Base-by-base conservation (phyloP, 2,888 invertebrate genomes). In the Drosophila percnosoma region DNA sequence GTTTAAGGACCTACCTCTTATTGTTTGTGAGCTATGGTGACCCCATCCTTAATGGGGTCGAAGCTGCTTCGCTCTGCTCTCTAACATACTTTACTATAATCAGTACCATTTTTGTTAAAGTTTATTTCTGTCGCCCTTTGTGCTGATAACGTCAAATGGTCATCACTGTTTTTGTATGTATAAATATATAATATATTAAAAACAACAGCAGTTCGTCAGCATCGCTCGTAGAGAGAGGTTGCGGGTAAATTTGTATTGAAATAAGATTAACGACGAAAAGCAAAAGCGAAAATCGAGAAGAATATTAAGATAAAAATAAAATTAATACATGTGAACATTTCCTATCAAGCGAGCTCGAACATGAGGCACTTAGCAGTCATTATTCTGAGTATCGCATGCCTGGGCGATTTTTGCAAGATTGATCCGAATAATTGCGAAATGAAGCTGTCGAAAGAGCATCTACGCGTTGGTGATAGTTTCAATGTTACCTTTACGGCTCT, bases 401-500 rank as follows among this genome's bases (percentile, higher is more conserved):
- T 42, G 2, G 10, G 0, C 5, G 21, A 21, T 11, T 21, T 42
- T 4, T 4, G 2, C n/a, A 0, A 0, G 1, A 10, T 11, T n/a
- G 4, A 40, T 38, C 0, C 4, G 5, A 1, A 11, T 2, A 11
- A 2, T 4, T 42, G 0, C 5, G 11, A 21, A 21, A 11, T 45
- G 2, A 1, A 4, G 4, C 13, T 45, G 45, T 45, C 45, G 21
- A 4, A 7, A 15, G 13, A 45, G 21, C 4, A 45, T 45, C 21
- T 4, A 7, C 45, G 21, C 7, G 13, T 13, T 7, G 21, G 15
- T 2, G 45, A 45, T 21, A 7, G 0, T 0, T 24, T 45, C 21
- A 45, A 21, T 24, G 13, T 45, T 21, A 45, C 21, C 1, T 21
- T 45, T 1, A 29, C 7, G 29, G 29, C 29, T 27, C 5, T 27